These are phyloP conservation scores for Cyprinodon brontotheroides DNA, from an alignment of 2,113 vertebrate species.

Conservation along the genomic window DNA sequence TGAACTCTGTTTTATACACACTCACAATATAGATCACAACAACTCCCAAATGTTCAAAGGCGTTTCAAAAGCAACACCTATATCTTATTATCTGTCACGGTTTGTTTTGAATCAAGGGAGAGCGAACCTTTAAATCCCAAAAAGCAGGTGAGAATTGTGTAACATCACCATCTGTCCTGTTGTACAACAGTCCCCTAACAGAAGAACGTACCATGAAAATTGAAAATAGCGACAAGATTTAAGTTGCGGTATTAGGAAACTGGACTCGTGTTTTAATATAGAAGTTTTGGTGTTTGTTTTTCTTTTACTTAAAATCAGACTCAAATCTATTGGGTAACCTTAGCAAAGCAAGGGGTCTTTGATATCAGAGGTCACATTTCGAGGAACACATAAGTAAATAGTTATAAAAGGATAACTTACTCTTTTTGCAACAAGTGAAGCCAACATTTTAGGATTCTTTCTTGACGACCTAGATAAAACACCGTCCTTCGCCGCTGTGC, in stretches of 20 bases:
- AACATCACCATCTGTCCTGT: slow-evolving; percentile 20
- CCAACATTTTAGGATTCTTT: slow-evolving; percentile 53
- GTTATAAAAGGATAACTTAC: slow-evolving; percentile 51
- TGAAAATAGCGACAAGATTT: background rate
- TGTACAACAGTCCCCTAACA: slow-evolving; percentile 42
- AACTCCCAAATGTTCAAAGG: background rate
- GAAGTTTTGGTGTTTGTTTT: background rate
- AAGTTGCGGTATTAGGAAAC: background rate
- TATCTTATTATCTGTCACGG: background rate
- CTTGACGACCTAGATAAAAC: background rate
- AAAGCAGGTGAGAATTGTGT: background rate
- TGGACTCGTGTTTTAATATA: background rate
- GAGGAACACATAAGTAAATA: background rate
- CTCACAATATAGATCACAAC: too few species aligned
- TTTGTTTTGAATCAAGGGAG: background rate
- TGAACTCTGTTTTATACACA: too few species aligned
- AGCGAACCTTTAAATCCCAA: background rate
- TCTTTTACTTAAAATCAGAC: background rate
- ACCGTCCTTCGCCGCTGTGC: background rate
- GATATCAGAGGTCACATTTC: background rate
- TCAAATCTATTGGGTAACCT: background rate
- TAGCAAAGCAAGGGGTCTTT: background rate
- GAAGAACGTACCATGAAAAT: background rate
- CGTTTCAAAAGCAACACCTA: background rate
- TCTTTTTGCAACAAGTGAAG: slow-evolving; percentile 50